Percentiles rank a stretch among this genome's conserved stretches.
phyloP scores from a whole-genome alignment of 2,888 invertebrate genomes.

The Idaea straminata region DNA sequence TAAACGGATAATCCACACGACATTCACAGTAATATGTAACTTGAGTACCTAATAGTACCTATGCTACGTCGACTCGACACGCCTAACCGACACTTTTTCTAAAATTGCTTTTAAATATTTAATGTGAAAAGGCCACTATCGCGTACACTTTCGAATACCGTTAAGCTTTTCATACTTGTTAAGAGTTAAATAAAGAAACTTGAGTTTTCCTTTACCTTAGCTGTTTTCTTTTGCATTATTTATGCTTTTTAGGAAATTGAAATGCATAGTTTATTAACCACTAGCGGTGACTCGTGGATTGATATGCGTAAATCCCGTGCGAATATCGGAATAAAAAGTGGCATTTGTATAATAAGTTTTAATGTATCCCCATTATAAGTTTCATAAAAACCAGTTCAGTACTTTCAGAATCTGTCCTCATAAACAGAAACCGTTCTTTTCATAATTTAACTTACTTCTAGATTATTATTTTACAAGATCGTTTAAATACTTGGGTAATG shows the following conservation, averaged over 20 bases:
- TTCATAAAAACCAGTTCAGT: no score
- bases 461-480: not conserved
- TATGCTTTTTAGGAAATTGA: not conserved
- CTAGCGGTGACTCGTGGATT: not conserved
- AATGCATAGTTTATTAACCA: not conserved
- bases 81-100: constrained; percentile 7
- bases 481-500: not conserved
- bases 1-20: constrained; percentile 13
- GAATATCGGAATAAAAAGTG: not conserved
- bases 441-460: not conserved
- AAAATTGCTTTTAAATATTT: constrained; percentile 9
- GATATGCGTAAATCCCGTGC: not conserved
- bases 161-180: not conserved
- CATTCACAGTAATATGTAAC: constrained; percentile 13
- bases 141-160: constrained; percentile 8
- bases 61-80: constrained; percentile 4
- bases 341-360: no score
- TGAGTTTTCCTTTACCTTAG: not conserved
- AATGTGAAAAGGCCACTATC: constrained; percentile 11
- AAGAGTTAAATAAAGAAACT: constrained; percentile 1
- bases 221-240: not conserved
- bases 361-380: no score
- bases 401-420: no score
- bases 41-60: constrained; percentile 5
- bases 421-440: no score